Base-by-base conservation (phyloP, 2,888 invertebrate species). In the Chromoteleia sp. region DNA sequence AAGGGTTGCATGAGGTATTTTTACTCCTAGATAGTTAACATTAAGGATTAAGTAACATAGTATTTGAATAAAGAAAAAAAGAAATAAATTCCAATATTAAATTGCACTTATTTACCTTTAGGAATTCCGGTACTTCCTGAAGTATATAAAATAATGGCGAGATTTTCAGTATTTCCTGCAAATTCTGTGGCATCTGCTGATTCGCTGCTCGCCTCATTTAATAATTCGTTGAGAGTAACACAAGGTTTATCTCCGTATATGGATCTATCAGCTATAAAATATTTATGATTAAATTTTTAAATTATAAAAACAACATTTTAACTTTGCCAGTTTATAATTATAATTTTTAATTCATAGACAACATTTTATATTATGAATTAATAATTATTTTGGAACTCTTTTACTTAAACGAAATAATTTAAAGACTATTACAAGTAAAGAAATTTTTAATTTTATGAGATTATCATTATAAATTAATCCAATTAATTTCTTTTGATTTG, bases 51-150 rank as follows among this genome's bases (percentile, higher is more conserved):
- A 10, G 33, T 8, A 8, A 8, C 33, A 33, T 33, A 8, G n/a
- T n/a, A n/a, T n/a, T n/a, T n/a, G n/a, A n/a, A n/a, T n/a, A n/a
- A n/a, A n/a, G n/a, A n/a, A n/a, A n/a, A n/a, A n/a, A n/a, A 33
- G 8, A 7, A 5, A 33, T 10, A 29, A n/a, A 12, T 8, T 15
- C 3, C 12, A 30, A 14, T 14, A 39, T 39, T 7, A 29, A 50
- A 29, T 21, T 1, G 7, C 8, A n/a, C 30, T 12, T 30, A 21
- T 29, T 14, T 19, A 89, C 97, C 98, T 94, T 98, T 98, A 3
- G 97, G 97, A 14, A 96, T 93, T 0, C 97, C 98, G 0, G 97
- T 97, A 88, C 97, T 97, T 10, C 98, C 98, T 21, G 98, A 98
- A 41, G 97, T 97, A 87, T 97, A 97, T 14, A 97, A 92, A 14